Base-by-base conservation (phyloP, 2,888 invertebrate genomes). In the Eurytoma californica region DNA sequence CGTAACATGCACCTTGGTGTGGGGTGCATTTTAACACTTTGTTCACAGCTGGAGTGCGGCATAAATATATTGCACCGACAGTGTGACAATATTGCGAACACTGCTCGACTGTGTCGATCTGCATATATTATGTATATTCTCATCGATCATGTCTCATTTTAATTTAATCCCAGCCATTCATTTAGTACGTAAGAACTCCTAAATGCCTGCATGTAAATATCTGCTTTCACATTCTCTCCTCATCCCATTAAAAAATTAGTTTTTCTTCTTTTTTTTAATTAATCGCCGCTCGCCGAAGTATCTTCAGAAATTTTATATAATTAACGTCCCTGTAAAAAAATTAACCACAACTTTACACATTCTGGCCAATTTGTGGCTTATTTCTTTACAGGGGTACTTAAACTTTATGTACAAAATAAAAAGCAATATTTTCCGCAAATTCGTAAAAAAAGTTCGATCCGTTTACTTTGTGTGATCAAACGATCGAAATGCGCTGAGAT, bases 1-100 rank as follows among this genome's bases (percentile, higher is more conserved):
- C 39, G 49, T 66, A 69, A 58, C 55, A 84, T 85, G 86, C 86
- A 87, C 85, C 85, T 86, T 84, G 84, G 85, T 84, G 84, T 85
- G 84, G 83, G 86, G 87, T 88, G 87, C 84, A 86, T 82, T 80
- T 72, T 82, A 88, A 88, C 86, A 88, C 88, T 87, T 88, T 88
- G 87, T 89, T 88, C 87, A 87, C 87, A 90, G 88, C 88, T 86
- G 87, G 87, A 87, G 87, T 86, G 87, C 86, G 83, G 87, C 86
- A 87, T 68, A 80, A 16, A 72, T 3, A 68, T 69, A 60, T 88
- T 89, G 89, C 89, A 89, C 88, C 86, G 82, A 87, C 87, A 87
- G 88, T 87, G 88, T 76, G 66, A 72, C 70, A 76, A 61, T 76
- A 72, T 61, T 65, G 55, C 65, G 55, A 28, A 74, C 69, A 80